Base-by-base conservation (phyloP, 2,888 invertebrate species). In the Mayetiola destructor region DNA sequence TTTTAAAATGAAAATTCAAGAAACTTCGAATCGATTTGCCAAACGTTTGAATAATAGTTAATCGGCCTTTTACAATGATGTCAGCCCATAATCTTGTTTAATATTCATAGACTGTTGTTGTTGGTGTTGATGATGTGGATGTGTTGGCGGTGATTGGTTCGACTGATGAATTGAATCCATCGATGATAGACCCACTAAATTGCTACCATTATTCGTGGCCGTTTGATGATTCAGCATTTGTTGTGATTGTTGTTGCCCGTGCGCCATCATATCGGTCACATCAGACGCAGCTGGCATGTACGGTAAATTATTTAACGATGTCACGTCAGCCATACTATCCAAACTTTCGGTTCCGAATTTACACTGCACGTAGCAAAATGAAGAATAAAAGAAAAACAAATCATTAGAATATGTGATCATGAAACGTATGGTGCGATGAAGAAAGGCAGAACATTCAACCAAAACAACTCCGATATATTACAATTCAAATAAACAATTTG, bases 61-160 rank as follows among this genome's bases (percentile, higher is more conserved):
- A 16, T 48, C 48, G 27, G 48, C 23, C n/a, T 48, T 27, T 27
- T 82, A 82, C 71, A 81, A 78, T 57, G 88, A 82, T 69, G 88
- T 90, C 66, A 91, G 80, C 71, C 87, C 90, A 69, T 90, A 90
- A 75, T 90, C 89, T 64, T 88, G 86, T 74, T 89, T 89, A 66
- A 88, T 86, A 66, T 82, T 76, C 61, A 80, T 59, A 52, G 59
- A 40, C 58, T 61, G 61, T 53, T 61, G 58, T 57, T 61, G 61
- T 57, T 58, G 70, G 63, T 73, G 75, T 59, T 61, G 36, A 80
- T 80, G 68, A 80, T 72, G 65, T 80, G 80, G 64, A 73, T 76
- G 76, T 75, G 76, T 54, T 57, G 60, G 60, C 36, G 60, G 48
- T n/a, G 48, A 48, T 59, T 62, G 48, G 57, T 61, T 60, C 35